Base-by-base conservation (phyloP, 2,797 vertebrate genomes). In the Percopsis omiscomaycus region DNA sequence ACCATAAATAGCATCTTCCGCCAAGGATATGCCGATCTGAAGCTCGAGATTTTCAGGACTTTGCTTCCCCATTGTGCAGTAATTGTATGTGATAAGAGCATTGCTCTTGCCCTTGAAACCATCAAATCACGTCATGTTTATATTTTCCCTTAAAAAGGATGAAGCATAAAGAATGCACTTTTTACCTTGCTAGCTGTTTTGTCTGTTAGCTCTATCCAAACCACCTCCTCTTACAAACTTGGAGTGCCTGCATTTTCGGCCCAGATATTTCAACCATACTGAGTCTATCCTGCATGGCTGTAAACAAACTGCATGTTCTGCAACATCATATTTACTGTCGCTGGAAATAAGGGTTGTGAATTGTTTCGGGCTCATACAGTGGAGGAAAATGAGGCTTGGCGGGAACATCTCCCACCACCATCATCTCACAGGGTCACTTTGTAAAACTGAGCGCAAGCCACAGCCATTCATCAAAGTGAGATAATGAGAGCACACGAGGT, bases 381-480 rank as follows among this genome's bases (percentile, higher is more conserved):
- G 57, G 29, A 53, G n/a, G 42, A 55, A 80, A 82, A 80, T 45
- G 6, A 79, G 82, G 73, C 80, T 81, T 82, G 57, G 64, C 51
- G 66, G 64, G 68, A 75, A 79, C 78, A 81, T 86, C 62, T 1
- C 47, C 12, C 4, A 50, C 74, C 66, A 62, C 73, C 72, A 75
- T 88, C 84, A 90, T 88, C 86, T 90, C 80, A 77, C 84, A 82
- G 85, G 89, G 90, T 93, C 90, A 92, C 88, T 92, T 92, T 90
- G 86, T 82, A 82, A 85, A 85, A 74, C 62, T 30, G 77, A 85
- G 75, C 83, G 71, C 71, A 62, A 86, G 86, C 71, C 75, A 81
- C 48, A 59, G 77, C 69, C 83, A 91, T 92, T 90, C 86, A 92
- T 92, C 91, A 92, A 80, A 59, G 67, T 88, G 89, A 91, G 88